Base-by-base conservation (phyloP, 2,888 invertebrate genomes). In the Leptopilina drosophilae region DNA sequence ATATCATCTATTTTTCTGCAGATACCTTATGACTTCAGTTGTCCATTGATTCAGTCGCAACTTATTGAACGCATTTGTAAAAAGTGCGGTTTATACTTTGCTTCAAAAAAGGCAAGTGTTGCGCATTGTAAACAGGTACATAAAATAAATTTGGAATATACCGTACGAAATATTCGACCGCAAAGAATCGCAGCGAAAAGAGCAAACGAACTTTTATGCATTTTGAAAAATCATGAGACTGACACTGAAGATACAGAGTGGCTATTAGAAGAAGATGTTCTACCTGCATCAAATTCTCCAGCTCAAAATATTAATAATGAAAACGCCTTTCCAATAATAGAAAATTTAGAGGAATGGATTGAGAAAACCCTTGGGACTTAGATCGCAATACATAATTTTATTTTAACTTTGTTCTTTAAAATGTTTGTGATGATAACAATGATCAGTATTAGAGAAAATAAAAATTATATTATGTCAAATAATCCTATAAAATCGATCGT, bases 151-250 rank as follows among this genome's bases (percentile, higher is more conserved):
- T n/a, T 64, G 64, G 26, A 64, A 64, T 64, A 64, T 64, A 26
- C 33, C 11, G 8, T 14, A 76, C 14, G 46, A n/a, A 56, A 53
- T 53, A n/a, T 64, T 75, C 56, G 78, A 33, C 78, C 78, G 9
- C 64, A 75, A 20, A 69, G 78, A 49, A 64, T 78, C 33, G 78
- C 78, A 26, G 78, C 78, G 20, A 67, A 40, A 40, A 56, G 69
- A 78, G 78, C 78, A 69, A 78, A 76, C 20, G 46, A 49, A 77
- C 46, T 78, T 66, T n/a, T 79, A 53, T 82, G 77, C 75, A 78
- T 80, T 75, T 80, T 78, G 26, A 49, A 80, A 78, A 66, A 77
- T 73, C 49, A 53, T 40, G 56, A 77, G 46, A 77, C 65, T 15
- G 75, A 64, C 12, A 62, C 11, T 15, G 69, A 56, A 77, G 46